Base-by-base conservation (phyloP, 2,797 vertebrate species). In the Liparis tanakae region DNA sequence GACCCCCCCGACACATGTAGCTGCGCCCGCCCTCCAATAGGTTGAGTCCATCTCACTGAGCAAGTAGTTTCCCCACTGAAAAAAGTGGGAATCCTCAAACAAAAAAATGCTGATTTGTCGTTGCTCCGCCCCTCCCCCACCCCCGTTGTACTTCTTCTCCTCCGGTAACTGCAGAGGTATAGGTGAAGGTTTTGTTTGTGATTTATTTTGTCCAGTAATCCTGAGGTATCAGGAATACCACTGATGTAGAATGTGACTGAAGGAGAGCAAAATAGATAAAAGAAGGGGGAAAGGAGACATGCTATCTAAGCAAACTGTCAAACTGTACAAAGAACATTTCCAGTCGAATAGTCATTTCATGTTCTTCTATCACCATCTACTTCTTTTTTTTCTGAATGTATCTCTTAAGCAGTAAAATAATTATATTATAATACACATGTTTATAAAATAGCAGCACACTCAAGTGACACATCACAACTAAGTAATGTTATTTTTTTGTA, bases 401-500 rank as follows among this genome's bases (percentile, higher is more conserved):
- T 94, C 92, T 94, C 95, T 96, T 97, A 98, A 97, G 97, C 97
- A 95, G 96, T 98, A 98, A 97, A 98, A 98, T 98, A 98, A 98
- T 95, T 98, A 97, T 97, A 98, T 97, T 97, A 98, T 94, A 95
- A 94, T 98, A 98, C 97, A 98, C 97, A 97, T 95, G 97, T 98
- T 97, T 98, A 98, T 97, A 99, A 98, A 98, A 98, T 98, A 99
- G 97, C 97, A 99, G 97, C 97, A 98, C 97, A 98, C 97, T 97
- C 95, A 96, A 94, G 97, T 98, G 97, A 99, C 96, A 97, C 95
- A 97, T 97, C 97, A 98, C 97, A 95, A 97, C 96, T 97, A 97
- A 91, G 96, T 96, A 96, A 96, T 97, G 97, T 98, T 97, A 97
- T 97, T 94, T 94, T 90, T 95, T 97, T 97, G 96, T 97, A 97